Conservation (phyloP, 2,797 vertebrate genomes). For the Alfaro cultratus region DNA sequence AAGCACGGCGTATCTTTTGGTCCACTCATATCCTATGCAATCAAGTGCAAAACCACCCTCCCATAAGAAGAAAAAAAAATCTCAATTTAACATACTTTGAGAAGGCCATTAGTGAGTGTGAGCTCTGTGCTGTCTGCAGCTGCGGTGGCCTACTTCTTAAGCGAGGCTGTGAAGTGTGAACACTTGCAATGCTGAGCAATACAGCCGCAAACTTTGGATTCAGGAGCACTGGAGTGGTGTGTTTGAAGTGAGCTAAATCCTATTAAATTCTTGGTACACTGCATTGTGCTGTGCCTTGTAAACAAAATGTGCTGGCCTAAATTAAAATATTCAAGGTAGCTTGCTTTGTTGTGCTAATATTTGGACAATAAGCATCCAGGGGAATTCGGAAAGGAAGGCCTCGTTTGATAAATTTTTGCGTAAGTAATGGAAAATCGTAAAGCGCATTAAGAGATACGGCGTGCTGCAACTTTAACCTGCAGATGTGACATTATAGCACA, state of each 20-base stretch:
- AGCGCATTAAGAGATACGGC: slow-evolving; percentile 22
- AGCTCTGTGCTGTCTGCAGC: slow-evolving; percentile 62
- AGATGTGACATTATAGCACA: slow-evolving; percentile 32
- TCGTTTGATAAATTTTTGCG: slow-evolving; percentile 14
- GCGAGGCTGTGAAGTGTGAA: slow-evolving; percentile 71
- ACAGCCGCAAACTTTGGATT: slow-evolving; percentile 69
- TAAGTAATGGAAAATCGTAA: slow-evolving; percentile 19
- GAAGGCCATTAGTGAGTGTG: slow-evolving; percentile 67
- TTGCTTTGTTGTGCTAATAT: slow-evolving; percentile 62
- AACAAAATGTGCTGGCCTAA: slow-evolving; percentile 57
- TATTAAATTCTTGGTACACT: slow-evolving; percentile 69
- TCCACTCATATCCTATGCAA: slow-evolving; percentile 11
- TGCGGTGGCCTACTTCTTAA: slow-evolving; percentile 74
- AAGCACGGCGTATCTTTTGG: not conserved
- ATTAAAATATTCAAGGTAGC: slow-evolving; percentile 66
- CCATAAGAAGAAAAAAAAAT: slow-evolving; percentile 26
- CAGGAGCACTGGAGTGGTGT: slow-evolving; percentile 55
- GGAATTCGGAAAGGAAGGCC: slow-evolving; percentile 32
- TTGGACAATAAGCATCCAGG: slow-evolving; percentile 38
- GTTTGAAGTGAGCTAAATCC: slow-evolving; percentile 80
- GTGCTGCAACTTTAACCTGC: slow-evolving; percentile 53
- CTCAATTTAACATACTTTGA: slow-evolving; percentile 64
- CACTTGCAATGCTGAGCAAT: slow-evolving; percentile 71
- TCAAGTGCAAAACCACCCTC: slow-evolving; percentile 21
- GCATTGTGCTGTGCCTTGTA: slow-evolving; percentile 69